Evolutionary conservation across 1,140 invertebrate species (phyloP).

Genomic region (Subanguina moxae): DNA sequence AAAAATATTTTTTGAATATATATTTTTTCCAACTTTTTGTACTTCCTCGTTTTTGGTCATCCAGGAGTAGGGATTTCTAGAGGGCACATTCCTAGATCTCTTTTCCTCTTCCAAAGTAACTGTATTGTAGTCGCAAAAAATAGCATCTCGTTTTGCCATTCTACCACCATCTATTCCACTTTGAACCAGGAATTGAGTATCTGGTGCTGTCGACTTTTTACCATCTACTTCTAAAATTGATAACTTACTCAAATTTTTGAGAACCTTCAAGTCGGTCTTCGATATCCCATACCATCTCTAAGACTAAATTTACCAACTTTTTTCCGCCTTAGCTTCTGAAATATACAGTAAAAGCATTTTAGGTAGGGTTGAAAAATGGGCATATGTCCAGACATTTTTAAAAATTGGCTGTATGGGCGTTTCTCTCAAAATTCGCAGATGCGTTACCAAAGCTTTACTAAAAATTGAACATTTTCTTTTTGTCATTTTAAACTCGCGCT

Average conservation of each 20-base stretch:
- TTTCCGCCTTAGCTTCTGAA: no score
- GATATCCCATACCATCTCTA: no score
- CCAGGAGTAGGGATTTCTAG: conserved; percentile 7
- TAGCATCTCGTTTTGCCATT: not conserved
- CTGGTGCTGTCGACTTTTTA: not conserved
- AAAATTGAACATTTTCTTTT: no score
- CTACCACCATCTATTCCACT: not conserved
- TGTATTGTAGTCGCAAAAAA: not conserved
- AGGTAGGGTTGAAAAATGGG: no score
- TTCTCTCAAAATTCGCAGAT: no score
- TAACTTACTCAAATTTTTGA: not conserved
- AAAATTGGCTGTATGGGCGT: no score
- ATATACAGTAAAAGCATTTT: no score
- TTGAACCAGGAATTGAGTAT: not conserved
- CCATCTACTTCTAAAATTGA: not conserved
- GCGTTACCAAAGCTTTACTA: no score
- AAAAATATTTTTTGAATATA: not conserved
- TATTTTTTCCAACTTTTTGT: not conserved
- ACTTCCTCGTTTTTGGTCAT: not conserved
- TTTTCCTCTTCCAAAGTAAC: not conserved
- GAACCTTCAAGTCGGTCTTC: not conserved
- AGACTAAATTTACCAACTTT: no score
- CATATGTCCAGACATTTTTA: no score
- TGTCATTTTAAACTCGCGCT: no score
- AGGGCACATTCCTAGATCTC: not conserved